These are phyloP conservation scores for Sycophila sp. DNA, from an alignment of 1,140 invertebrate species.

Conservation along the genomic window DNA sequence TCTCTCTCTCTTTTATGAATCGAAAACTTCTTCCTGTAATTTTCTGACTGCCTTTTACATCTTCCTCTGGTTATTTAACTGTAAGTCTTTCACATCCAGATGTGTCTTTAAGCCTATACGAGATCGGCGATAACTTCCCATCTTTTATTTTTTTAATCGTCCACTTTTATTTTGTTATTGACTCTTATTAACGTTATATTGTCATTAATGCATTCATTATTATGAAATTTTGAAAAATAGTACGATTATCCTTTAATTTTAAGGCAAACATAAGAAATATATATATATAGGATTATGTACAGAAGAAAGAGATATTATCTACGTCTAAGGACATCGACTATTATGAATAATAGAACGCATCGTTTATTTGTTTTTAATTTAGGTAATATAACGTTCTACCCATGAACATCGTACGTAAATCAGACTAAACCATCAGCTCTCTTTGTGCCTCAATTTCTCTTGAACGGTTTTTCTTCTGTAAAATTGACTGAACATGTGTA, in stretches of 20 bases:
- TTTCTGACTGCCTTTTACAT: neutral
- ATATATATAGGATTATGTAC: constrained; percentile 63
- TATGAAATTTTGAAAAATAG: constrained; percentile 48
- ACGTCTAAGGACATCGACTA: constrained; percentile 57
- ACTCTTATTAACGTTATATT: constrained; percentile 61
- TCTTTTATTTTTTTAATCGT: constrained; percentile 13
- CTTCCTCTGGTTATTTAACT: neutral
- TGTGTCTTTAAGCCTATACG: constrained; percentile 5
- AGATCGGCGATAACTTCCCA: neutral
- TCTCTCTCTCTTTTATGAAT: constrained; percentile 8
- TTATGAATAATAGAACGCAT: constrained; percentile 51
- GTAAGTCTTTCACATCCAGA: neutral
- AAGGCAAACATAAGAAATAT: constrained; percentile 58
- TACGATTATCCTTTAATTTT: constrained; percentile 55
- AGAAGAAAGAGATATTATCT: constrained; percentile 62
- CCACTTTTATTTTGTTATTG: constrained; percentile 56
- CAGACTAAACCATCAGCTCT: constrained; percentile 15
- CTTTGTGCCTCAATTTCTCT: constrained; percentile 2
- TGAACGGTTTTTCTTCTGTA: neutral
- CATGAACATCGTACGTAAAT: constrained; percentile 4
- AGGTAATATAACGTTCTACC: constrained; percentile 26
- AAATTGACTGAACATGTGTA: neutral
- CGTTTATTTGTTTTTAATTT: constrained; percentile 22
- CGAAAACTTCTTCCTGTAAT: neutral
- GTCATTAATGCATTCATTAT: constrained; percentile 57